Base-by-base conservation (phyloP, 1,140 invertebrate genomes). In the Amyelois transitella region DNA sequence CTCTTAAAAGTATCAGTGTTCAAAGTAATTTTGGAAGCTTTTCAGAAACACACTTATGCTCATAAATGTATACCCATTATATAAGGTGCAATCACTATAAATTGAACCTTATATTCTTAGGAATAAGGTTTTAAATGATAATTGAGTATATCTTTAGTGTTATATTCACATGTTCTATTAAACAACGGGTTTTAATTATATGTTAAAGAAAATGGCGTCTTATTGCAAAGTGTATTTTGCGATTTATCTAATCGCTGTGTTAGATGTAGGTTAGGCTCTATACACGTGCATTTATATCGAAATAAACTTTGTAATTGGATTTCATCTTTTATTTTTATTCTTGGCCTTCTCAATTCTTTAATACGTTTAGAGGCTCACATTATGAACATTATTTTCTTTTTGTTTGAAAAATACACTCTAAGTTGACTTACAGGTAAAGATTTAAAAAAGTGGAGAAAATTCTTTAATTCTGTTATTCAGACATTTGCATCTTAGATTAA, bases 221-320 rank as follows among this genome's bases (percentile, higher is more conserved):
- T 48, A 48, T 48, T 48, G 20, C 45, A 48, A 48, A n/a, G 45
- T 48, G n/a, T 1, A 59, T 55, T 54, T 44, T 53, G n/a, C 21
- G 43, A 25, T 51, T 58, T 12, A 58, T 19, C 21, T 48, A 21
- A 21, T 48, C 20, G 19, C 19, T 20, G 56, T 61, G 55, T 48
- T 48, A 48, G 45, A 48, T 20, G 18, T 48, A 48, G 45, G 21
- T n/a, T 21, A 4, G 7, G 17, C 32, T 14, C 32, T 38, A 48
- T 21, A 48, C 1, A 56, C 51, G 58, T 60, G 67, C 59, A 65
- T 53, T 64, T 64, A 51, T 58, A 53, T 63, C 64, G 24, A 60
- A 75, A 72, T 69, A 72, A 75, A 73, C 53, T 63, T 64, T 60
- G 51, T 53, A 52, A 60, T 68, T 53, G 64, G 45, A 60, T 25